Evolutionary conservation across 2,888 invertebrate genomes (phyloP).

Genomic region (Aleiodes testaceus): DNA sequence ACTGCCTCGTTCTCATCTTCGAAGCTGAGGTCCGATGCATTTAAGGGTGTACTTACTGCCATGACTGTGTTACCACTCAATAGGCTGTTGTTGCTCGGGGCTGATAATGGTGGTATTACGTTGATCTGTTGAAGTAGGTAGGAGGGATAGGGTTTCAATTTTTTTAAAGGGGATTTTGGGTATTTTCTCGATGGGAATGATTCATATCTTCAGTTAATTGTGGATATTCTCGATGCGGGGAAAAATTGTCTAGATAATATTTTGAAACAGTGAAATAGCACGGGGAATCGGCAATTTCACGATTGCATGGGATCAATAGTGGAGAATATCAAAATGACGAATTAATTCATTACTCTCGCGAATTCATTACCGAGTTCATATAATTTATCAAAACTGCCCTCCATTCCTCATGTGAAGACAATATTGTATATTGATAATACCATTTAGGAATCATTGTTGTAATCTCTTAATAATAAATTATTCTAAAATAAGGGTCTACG

Average conservation of each 20-base stretch:
- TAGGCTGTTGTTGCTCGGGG: slow-evolving; percentile 89
- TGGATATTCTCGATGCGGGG: too few relatives aligned
- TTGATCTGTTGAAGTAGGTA: slow-evolving; percentile 79
- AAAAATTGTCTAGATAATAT: too few relatives aligned
- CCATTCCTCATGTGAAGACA: slow-evolving; percentile 22
- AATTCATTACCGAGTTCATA: not conserved
- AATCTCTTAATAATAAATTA: slow-evolving; percentile 22
- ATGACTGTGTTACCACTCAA: slow-evolving; percentile 93
- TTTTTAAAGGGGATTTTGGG: too few relatives aligned
- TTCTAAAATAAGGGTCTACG: not conserved
- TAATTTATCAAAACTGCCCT: slow-evolving; percentile 5
- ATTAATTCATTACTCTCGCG: too few relatives aligned
- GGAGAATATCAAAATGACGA: too few relatives aligned
- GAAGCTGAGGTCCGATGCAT: slow-evolving; percentile 89
- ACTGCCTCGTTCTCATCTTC: slow-evolving; percentile 88
- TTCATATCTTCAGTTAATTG: too few relatives aligned
- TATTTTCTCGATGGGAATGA: too few relatives aligned
- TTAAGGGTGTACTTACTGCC: slow-evolving; percentile 92
- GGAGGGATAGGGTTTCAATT: too few relatives aligned
- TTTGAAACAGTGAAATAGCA: too few relatives aligned
- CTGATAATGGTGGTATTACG: slow-evolving; percentile 91
- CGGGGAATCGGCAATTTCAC: too few relatives aligned
- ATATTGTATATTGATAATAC: not conserved
- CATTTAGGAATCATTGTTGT: not conserved
- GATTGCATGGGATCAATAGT: too few relatives aligned